phyloP scores from a whole-genome alignment of 2,113 vertebrate species.

The Triplophysa dalaica region DNA sequence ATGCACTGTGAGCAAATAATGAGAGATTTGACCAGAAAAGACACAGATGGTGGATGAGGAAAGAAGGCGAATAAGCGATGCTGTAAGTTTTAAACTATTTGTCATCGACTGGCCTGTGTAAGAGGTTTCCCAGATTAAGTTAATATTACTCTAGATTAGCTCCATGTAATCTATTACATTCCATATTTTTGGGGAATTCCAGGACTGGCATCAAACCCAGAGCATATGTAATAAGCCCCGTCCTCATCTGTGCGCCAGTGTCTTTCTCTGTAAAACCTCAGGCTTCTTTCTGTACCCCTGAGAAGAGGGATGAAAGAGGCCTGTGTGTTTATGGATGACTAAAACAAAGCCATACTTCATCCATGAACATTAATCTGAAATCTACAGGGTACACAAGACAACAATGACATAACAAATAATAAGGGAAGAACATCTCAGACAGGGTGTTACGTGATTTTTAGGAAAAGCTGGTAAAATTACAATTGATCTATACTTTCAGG shows the following conservation, averaged over 20 bases:
- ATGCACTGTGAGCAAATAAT: constrained; percentile 48
- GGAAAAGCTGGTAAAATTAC: constrained; percentile 2
- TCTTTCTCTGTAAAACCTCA: constrained; percentile 59
- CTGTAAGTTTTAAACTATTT: constrained; percentile 39
- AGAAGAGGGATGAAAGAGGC: constrained; percentile 47
- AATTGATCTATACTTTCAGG: too few relatives aligned
- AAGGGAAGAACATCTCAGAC: constrained; percentile 18
- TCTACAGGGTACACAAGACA: constrained; percentile 44
- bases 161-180: background rate
- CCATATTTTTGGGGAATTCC: background rate
- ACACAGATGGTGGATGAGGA: constrained; percentile 30
- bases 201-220: constrained; percentile 5
- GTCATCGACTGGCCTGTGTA: background rate
- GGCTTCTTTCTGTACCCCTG: constrained; percentile 50
- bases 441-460: background rate
- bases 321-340: constrained; percentile 53
- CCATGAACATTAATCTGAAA: constrained; percentile 50
- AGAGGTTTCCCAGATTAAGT: constrained; percentile 30
- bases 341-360: constrained; percentile 50
- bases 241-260: constrained; percentile 21
- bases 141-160: constrained; percentile 33
- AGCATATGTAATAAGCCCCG: constrained; percentile 28
- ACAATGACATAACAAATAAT: constrained; percentile 30
- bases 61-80: constrained; percentile 41
- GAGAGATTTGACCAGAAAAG: constrained; percentile 58